Evolutionary conservation across 2,888 invertebrate species (phyloP), one percentile per base, ranked within the genome.

Genomic region (Entomobrya proxima): DNA sequence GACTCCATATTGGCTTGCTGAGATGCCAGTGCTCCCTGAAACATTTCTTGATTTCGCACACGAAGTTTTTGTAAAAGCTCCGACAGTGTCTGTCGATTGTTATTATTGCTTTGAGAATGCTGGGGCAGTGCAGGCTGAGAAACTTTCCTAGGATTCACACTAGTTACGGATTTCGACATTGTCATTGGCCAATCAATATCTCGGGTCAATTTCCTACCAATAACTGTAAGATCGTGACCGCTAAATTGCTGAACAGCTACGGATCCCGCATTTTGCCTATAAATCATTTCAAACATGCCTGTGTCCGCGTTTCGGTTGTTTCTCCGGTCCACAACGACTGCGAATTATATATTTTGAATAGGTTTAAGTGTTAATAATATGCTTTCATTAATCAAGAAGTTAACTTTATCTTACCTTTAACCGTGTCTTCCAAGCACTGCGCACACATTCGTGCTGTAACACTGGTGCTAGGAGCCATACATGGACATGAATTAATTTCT

Each of bases 401-500:
- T 50, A 58, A n/a, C n/a, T n/a, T n/a, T n/a, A n/a, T n/a, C n/a
- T n/a, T 87, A 95, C 97, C 97, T 95, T 97, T 98, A 77, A 98
- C 93, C 27, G 96, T 94, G 92, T 98, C 98, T 90, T 96, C 95
- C 21, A 97, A 92, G 4, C 96, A 96, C 90, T 94, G 93, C 2
- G 96, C 94, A 91, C 97, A 98, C 91, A 98, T 94, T 89, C 94
- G 94, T 0, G 96, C 95, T 0, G 98, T 98, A 13, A 98, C 95
- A 82, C 94, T 94, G 0, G 98, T 98, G 32, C 96, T 97, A n/a
- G 96, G 94, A 27, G 95, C 93, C 92, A 98, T 94, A 81, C 97
- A 95, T 0, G 98, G 98, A 91, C 95, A 95, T 1, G 96, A 96
- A 93, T 98, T 98, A 89, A 98, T 97, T 93, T 98, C 98, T 90